Conservation (phyloP, 2,888 invertebrate genomes). For the Sussaba pulchella region DNA sequence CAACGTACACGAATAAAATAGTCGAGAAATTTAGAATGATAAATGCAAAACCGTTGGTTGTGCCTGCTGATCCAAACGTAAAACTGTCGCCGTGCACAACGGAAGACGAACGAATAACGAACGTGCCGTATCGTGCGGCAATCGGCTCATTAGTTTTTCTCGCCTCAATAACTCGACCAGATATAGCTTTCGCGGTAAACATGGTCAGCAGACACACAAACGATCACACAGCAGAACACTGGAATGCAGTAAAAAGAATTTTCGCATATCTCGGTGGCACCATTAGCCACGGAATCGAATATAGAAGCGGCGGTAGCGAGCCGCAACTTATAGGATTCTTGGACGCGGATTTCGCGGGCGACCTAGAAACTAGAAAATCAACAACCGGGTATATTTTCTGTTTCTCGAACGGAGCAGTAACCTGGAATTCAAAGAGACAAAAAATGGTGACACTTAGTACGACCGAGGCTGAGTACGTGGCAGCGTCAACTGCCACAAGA, state of each 20-base stretch:
- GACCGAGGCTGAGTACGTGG: slow-evolving; percentile 37
- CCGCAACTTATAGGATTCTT: not conserved
- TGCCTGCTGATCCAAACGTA: slow-evolving; percentile 25
- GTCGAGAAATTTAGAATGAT: slow-evolving; percentile 29
- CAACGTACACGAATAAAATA: not conserved
- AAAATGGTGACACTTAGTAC: slow-evolving; percentile 2
- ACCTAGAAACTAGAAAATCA: not conserved
- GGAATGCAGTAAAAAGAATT: slow-evolving; percentile 34
- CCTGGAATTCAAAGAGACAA: slow-evolving; percentile 31
- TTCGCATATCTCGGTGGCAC: slow-evolving; percentile 26
- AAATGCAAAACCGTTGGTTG: not conserved
- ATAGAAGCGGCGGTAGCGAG: slow-evolving; percentile 7
- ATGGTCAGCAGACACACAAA: slow-evolving; percentile 17
- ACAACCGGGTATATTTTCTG: slow-evolving; percentile 35
- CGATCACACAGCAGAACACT: slow-evolving; percentile 7
- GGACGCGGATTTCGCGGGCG: slow-evolving; percentile 31
- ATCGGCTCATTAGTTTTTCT: slow-evolving; percentile 45
- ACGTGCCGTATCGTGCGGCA: slow-evolving; percentile 37
- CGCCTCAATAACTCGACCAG: slow-evolving; percentile 32
- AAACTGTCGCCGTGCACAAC: not conserved
- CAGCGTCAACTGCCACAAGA: slow-evolving; percentile 8
- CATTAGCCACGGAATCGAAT: slow-evolving; percentile 18
- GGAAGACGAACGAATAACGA: not conserved
- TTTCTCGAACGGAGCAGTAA: not conserved
- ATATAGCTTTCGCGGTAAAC: slow-evolving; percentile 40